phyloP scores from a whole-genome alignment of 2,797 vertebrate species.

The Dicrostonyx torquatus region DNA sequence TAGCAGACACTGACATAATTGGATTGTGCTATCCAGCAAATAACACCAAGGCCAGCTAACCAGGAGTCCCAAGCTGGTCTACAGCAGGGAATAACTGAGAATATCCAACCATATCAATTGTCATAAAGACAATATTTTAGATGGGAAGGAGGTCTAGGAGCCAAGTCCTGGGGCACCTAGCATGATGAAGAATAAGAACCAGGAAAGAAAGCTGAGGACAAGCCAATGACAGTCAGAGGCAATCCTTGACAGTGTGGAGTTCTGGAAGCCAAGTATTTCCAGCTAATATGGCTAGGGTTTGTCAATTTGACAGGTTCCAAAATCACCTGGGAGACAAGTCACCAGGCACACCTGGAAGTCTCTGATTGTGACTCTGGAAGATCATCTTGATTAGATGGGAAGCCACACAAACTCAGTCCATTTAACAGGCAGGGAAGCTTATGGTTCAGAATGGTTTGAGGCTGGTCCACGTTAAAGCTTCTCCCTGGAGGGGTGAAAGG shows the following conservation, averaged over 20 bases:
- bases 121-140: background rate
- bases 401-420: background rate
- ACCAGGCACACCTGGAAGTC: background rate
- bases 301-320: background rate
- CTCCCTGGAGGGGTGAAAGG: background rate
- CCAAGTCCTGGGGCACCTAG: background rate
- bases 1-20: background rate
- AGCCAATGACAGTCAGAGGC: background rate
- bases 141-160: background rate
- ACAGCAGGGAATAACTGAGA: background rate
- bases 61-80: background rate
- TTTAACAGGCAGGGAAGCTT: background rate
- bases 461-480: background rate
- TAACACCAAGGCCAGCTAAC: background rate
- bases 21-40: background rate
- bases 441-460: background rate
- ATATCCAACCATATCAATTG: background rate
- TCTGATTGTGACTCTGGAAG: background rate
- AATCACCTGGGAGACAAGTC: background rate
- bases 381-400: background rate
- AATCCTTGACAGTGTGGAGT: background rate
- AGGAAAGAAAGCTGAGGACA: background rate
- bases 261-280: background rate
- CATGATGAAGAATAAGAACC: background rate
- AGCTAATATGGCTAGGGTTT: background rate